Evolutionary conservation across 1,140 invertebrate species (phyloP), one percentile per base, ranked within the genome.

Genomic region (Drosophila athabasca): DNA sequence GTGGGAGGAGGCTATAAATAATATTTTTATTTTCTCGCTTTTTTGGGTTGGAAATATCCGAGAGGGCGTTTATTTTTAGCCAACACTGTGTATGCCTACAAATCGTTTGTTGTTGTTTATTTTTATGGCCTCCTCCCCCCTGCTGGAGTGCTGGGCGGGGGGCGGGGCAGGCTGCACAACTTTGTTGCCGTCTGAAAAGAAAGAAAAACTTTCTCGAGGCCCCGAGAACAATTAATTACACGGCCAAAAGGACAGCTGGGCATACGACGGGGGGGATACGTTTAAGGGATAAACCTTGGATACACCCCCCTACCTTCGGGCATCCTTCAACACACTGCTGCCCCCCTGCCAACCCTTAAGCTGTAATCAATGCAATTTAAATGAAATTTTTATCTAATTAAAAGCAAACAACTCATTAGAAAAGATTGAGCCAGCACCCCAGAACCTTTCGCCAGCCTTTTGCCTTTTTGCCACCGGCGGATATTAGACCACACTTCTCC

Each of bases 21-120:
- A 85, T 85, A 81, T 87, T 85, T 76, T 78, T 82, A 87, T 85
- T 85, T 87, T 76, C 71, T 82, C 26, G 73, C 82, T 87, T 81
- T 85, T 87, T 85, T 85, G 76, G 83, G 74, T 76, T 51, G 73
- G 79, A 87, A 68, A 87, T 82, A 78, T 87, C 73, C 49, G 72
- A 82, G 62, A 46, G 74, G 54, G 60, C 35, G 35, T 39, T 76
- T 85, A 85, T 85, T 82, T 85, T 87, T 85, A 85, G 83, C 73
- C 71, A 65, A 65, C 82, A 74, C 71, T 87, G 69, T 62, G 69
- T 60, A 19, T 19, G 81, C 81, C 76, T 85, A 85, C 77, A 77
- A 74, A 80, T 77, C 82, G 65, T 71, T 87, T 87, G 69, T 87
- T 85, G 62, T 87, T 85, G 81, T 85, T 87, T 84, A 81, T 85